Percentiles rank a stretch among this genome's conserved stretches.
These are phyloP conservation scores for Drosophila hydei DNA, from an alignment of 1,140 invertebrate species.

Conservation along the genomic window DNA sequence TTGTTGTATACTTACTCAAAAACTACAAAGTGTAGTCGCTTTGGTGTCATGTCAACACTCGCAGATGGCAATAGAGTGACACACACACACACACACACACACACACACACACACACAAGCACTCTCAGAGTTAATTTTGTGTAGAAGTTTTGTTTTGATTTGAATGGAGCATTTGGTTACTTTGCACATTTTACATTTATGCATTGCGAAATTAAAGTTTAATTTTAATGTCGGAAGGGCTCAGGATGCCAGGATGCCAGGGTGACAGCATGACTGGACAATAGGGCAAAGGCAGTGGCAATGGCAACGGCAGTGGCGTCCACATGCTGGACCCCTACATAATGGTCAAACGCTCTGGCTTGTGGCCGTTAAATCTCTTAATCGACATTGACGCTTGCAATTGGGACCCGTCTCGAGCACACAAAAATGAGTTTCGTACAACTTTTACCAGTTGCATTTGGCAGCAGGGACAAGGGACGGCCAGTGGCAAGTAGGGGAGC, in stretches of 20 bases:
- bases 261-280: neutral
- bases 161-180: slow-evolving; percentile 32
- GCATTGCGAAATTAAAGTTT: slow-evolving; percentile 47
- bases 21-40: slow-evolving; percentile 62
- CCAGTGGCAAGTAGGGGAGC: neutral
- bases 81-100: slow-evolving; percentile 2
- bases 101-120: slow-evolving; percentile 3
- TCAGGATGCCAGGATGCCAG: slow-evolving; percentile 26
- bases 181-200: slow-evolving; percentile 34
- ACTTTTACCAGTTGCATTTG: slow-evolving; percentile 77
- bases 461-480: slow-evolving; percentile 35
- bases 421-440: slow-evolving; percentile 66
- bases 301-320: slow-evolving; percentile 14
- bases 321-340: slow-evolving; percentile 13
- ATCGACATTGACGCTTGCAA: slow-evolving; percentile 73
- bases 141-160: slow-evolving; percentile 61
- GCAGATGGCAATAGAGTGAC: slow-evolving; percentile 6
- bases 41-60: slow-evolving; percentile 58
- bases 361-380: slow-evolving; percentile 72
- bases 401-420: slow-evolving; percentile 28
- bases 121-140: neutral
- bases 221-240: slow-evolving; percentile 48
- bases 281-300: neutral
- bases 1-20: slow-evolving; percentile 62
- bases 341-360: slow-evolving; percentile 1